phyloP scores from a whole-genome alignment of 1,140 invertebrate species.

The Drosophila virilis region DNA sequence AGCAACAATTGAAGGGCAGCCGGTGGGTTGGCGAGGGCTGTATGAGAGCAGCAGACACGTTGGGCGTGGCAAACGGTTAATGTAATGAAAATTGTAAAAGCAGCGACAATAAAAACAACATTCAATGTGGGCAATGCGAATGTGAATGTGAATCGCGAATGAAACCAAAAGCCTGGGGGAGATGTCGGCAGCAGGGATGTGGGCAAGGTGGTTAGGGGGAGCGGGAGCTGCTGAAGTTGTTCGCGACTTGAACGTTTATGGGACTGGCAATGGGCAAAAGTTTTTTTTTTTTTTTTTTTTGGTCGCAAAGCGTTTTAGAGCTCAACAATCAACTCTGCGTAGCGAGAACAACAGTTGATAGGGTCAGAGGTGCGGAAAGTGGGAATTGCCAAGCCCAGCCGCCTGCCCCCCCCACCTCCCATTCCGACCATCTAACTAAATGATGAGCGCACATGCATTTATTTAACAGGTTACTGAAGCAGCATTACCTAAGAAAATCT shows the following conservation, averaged over 20 bases:
- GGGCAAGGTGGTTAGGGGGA: background rate
- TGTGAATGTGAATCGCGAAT: conserved; percentile 26
- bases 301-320: conserved; percentile 40
- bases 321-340: conserved; percentile 36
- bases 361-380: background rate
- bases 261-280: conserved; percentile 42
- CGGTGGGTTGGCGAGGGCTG: background rate
- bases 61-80: conserved; percentile 63
- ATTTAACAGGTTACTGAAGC: background rate
- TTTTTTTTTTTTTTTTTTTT: conserved; percentile 11
- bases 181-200: no score
- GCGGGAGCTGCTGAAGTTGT: background rate
- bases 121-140: conserved; percentile 46
- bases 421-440: background rate
- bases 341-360: conserved; percentile 1
- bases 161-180: background rate
- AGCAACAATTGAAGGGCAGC: conserved; percentile 37
- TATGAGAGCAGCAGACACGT: background rate
- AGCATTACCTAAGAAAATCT: background rate
- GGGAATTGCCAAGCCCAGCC: no score
- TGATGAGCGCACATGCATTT: conserved; percentile 5
- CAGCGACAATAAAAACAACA: conserved; percentile 72
- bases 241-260: conserved; percentile 18
- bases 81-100: conserved; percentile 73
- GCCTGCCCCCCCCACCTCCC: no score